Evolutionary conservation across 2,113 vertebrate genomes (phyloP).

Genomic region (Gavia stellata): DNA sequence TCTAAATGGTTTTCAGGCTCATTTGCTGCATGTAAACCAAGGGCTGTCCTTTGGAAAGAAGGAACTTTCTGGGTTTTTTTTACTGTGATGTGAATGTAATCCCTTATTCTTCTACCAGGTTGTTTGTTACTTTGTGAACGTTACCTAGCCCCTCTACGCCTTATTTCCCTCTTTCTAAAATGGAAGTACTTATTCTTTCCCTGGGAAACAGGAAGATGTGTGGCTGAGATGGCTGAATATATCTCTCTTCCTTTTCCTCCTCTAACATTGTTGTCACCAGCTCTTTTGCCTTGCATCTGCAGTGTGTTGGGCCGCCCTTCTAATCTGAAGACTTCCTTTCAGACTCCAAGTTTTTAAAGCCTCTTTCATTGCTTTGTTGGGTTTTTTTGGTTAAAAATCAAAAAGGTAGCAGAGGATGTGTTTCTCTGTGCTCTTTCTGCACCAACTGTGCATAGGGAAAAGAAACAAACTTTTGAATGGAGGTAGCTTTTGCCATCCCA

Average conservation of each 20-base stretch:
- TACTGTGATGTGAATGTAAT: not conserved
- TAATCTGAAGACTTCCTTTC: not conserved
- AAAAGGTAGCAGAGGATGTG: not conserved
- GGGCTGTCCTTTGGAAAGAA: not conserved
- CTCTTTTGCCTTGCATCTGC: not conserved
- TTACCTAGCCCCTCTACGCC: rapidly evolving
- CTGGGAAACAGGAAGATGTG: rapidly evolving
- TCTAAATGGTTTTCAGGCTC: not conserved
- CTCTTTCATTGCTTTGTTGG: not conserved
- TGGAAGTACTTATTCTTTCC: not conserved
- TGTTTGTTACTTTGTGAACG: not conserved
- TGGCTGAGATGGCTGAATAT: not conserved
- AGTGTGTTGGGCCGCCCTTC: not conserved
- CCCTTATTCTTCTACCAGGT: not conserved
- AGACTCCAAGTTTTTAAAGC: not conserved
- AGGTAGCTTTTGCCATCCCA: not conserved
- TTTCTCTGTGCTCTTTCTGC: not conserved
- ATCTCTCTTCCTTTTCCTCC: not conserved
- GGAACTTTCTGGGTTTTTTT: not conserved
- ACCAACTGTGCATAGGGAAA: not conserved
- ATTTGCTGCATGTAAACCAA: not conserved
- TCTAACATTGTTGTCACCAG: not conserved
- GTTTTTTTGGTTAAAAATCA: not conserved
- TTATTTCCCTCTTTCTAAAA: not conserved
- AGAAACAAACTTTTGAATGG: not conserved